A percentile compares a stretch with the other conserved stretches of the same genome.
Conservation (phyloP, 2,888 invertebrate genomes). For the Gastracanthus pulcherrimus region DNA sequence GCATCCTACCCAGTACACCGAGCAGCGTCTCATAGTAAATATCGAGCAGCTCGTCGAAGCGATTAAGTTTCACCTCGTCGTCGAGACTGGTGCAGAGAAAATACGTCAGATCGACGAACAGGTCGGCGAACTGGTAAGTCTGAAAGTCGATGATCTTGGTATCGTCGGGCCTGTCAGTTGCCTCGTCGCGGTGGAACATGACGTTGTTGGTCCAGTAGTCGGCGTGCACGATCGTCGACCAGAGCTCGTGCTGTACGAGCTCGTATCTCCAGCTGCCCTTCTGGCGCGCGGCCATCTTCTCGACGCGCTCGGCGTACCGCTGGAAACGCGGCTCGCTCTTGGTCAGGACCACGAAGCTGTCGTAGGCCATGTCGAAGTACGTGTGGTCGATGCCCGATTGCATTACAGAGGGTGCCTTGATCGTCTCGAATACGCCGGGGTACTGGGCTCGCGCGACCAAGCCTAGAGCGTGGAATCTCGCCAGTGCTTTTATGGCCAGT, state of each 20-base stretch:
- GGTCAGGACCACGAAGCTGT: neutral
- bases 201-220: conserved; percentile 81
- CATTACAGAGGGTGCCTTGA: conserved; percentile 69
- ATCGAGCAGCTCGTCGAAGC: conserved; percentile 78
- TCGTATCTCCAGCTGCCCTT: neutral
- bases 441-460: conserved; percentile 78
- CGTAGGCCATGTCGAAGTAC: conserved; percentile 65
- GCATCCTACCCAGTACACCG: conserved; percentile 74
- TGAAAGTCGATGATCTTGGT: conserved; percentile 82
- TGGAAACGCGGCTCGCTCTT: neutral
- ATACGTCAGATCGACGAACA: conserved; percentile 81
- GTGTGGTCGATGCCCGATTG: conserved; percentile 62
- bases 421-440: conserved; percentile 66
- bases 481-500: conserved; percentile 78
- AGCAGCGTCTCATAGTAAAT: conserved; percentile 79
- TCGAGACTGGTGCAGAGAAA: conserved; percentile 80
- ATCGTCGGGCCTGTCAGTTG: conserved; percentile 73
- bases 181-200: conserved; percentile 78
- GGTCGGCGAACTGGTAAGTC: conserved; percentile 78
- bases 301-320: neutral
- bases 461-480: conserved; percentile 80
- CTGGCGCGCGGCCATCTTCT: neutral
- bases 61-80: conserved; percentile 74
- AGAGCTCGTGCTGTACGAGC: neutral
- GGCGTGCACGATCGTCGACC: conserved; percentile 77